Evolutionary conservation across 2,113 vertebrate genomes (phyloP).

Genomic region (Andinoacara biseriatus): DNA sequence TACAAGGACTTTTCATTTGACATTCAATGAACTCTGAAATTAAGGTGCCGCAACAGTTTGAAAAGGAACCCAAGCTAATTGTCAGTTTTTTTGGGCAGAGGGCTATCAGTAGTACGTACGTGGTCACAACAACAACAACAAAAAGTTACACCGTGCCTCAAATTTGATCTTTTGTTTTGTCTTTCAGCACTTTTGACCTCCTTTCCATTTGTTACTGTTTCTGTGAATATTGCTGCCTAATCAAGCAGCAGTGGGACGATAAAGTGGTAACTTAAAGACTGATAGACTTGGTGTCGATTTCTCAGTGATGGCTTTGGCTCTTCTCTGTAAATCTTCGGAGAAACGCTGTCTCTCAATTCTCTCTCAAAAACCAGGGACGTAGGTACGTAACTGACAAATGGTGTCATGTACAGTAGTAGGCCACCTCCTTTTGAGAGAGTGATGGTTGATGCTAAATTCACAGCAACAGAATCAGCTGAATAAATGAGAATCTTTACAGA

Average conservation of each 20-base stretch:
- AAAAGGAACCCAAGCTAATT: constrained; percentile 59
- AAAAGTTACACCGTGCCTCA: not conserved
- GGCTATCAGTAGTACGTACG: not conserved
- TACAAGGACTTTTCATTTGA: constrained; percentile 70
- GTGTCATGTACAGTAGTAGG: not conserved
- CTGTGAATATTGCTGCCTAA: not conserved
- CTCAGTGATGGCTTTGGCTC: too few species aligned
- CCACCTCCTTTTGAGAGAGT: not conserved
- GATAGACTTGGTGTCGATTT: too few species aligned
- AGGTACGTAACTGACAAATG: not conserved
- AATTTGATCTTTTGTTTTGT: not conserved
- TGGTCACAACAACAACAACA: not conserved
- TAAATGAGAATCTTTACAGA: not conserved
- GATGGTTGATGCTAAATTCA: not conserved
- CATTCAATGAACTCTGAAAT: constrained; percentile 70
- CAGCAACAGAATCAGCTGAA: not conserved
- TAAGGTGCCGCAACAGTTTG: constrained; percentile 34
- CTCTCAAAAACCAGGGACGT: not conserved
- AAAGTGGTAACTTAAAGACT: too few species aligned
- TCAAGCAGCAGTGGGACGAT: not conserved
- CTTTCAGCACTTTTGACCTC: not conserved
- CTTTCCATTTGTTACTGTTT: not conserved
- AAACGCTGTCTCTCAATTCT: not conserved
- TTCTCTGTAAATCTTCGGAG: not conserved
- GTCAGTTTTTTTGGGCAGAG: not conserved